These are phyloP conservation scores for Trogon surrucura DNA, from an alignment of 2,113 vertebrate genomes.

Conservation along the genomic window DNA sequence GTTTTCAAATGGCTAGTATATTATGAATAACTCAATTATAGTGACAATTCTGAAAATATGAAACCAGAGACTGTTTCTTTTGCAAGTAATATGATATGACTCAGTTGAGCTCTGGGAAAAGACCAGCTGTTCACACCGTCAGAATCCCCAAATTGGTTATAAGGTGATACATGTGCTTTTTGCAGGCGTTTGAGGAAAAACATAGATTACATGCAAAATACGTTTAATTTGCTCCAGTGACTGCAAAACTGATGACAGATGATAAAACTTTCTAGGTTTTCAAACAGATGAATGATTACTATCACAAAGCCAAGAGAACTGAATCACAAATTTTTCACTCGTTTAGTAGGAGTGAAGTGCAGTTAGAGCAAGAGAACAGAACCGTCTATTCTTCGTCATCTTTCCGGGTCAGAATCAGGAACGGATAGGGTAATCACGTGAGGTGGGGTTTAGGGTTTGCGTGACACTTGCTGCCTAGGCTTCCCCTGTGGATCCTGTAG, in stretches of 20 bases:
- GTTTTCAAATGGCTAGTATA: not conserved
- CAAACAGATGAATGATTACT: slow-evolving; percentile 56
- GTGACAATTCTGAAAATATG: slow-evolving; percentile 27
- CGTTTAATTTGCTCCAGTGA: slow-evolving; percentile 46
- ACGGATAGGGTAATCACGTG: accelerated
- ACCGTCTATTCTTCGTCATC: not conserved
- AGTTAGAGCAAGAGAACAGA: slow-evolving; percentile 30
- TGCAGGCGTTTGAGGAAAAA: slow-evolving; percentile 29
- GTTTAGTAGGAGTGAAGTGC: not conserved
- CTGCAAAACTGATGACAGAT: slow-evolving; percentile 48
- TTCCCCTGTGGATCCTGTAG: not conserved
- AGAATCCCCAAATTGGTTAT: slow-evolving; percentile 59
- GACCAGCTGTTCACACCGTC: slow-evolving; percentile 61
- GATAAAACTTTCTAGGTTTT: slow-evolving; percentile 46
- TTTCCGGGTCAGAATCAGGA: not conserved
- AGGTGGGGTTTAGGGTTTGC: not conserved
- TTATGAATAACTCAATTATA: slow-evolving; percentile 39
- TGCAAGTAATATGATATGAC: slow-evolving; percentile 31
- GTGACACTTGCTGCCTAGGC: not conserved
- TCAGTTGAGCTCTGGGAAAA: slow-evolving; percentile 46
- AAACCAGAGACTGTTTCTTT: slow-evolving; percentile 28
- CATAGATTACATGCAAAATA: slow-evolving; percentile 22
- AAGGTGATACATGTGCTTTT: slow-evolving; percentile 60
- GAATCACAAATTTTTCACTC: slow-evolving; percentile 5
- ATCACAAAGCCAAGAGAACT: slow-evolving; percentile 47